Evolutionary conservation across 2,797 vertebrate genomes (phyloP).

Genomic region (Furcifer pardalis): DNA sequence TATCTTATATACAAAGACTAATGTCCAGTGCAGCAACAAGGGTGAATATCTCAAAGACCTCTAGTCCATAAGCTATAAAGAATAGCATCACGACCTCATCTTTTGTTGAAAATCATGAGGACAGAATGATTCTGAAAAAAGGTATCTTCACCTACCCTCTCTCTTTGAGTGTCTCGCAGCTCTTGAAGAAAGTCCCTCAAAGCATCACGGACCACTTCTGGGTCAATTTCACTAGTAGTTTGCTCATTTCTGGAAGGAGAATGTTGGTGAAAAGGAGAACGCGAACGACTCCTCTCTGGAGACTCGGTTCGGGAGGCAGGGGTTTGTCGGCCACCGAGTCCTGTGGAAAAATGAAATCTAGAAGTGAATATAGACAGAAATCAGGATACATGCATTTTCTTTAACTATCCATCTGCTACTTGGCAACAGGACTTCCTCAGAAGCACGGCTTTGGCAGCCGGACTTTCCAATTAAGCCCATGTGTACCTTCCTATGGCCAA

Average conservation of each 20-base stretch:
- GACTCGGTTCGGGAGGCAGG: slow-evolving; percentile 29
- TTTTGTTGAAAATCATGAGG: neutral
- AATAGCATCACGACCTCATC: neutral
- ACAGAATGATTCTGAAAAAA: neutral
- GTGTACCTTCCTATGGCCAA: too few relatives aligned
- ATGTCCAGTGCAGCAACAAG: neutral
- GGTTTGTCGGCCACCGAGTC: slow-evolving; percentile 31
- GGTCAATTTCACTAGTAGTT: slow-evolving; percentile 68
- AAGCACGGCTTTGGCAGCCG: too few relatives aligned
- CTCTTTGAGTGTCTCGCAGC: slow-evolving; percentile 77
- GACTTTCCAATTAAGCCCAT: too few relatives aligned
- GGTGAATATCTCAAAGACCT: neutral
- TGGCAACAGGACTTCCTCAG: too few relatives aligned
- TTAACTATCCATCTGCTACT: too few relatives aligned
- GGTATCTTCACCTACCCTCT: slow-evolving; percentile 71
- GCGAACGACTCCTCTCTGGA: slow-evolving; percentile 31
- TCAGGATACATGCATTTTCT: too few relatives aligned
- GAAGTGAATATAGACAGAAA: too few relatives aligned
- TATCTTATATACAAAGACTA: too few relatives aligned
- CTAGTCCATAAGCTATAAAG: neutral
- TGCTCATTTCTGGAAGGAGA: slow-evolving; percentile 57
- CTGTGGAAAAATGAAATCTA: neutral
- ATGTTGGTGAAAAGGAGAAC: slow-evolving; percentile 20
- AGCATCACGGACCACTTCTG: slow-evolving; percentile 70
- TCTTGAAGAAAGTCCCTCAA: slow-evolving; percentile 77